These are phyloP conservation scores for Aplodontia rufa DNA, from an alignment of 2,113 vertebrate genomes.

Conservation along the genomic window DNA sequence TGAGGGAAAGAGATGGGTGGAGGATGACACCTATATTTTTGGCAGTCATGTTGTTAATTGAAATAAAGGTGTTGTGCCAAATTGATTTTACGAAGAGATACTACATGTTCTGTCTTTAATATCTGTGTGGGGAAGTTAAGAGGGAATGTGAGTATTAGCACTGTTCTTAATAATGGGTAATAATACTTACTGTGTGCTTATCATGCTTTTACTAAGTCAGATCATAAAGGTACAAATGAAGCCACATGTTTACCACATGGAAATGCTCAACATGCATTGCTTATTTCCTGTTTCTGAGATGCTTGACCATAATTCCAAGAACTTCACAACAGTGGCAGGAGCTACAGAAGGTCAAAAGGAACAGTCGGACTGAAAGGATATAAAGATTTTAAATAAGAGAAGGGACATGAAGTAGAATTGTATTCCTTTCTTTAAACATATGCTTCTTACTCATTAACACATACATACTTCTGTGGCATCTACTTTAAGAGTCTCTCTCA, in stretches of 20 bases:
- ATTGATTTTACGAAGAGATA: not conserved
- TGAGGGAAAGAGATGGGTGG: not conserved
- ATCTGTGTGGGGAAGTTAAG: not conserved
- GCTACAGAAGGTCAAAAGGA: not conserved
- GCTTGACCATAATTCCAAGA: not conserved
- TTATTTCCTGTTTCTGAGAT: not conserved
- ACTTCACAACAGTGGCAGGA: not conserved
- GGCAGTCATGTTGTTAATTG: not conserved
- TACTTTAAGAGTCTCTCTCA: not conserved
- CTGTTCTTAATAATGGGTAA: not conserved
- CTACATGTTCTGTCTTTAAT: not conserved
- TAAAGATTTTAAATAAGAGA: not conserved
- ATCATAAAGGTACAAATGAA: not conserved
- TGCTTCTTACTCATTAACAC: not conserved
- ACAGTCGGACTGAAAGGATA: not conserved
- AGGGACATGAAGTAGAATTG: not conserved
- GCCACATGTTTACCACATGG: not conserved
- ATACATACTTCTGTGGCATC: not conserved
- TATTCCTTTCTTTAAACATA: not conserved
- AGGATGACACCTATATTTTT: not conserved
- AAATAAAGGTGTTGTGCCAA: not conserved
- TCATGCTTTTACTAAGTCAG: not conserved
- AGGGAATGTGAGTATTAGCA: not conserved
- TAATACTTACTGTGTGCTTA: not conserved
- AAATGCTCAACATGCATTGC: not conserved